A percentile compares a stretch with the other conserved stretches of the same genome.
Evolutionary conservation across 2,888 invertebrate genomes (phyloP).

Genomic region (Tenthredo livida): DNA sequence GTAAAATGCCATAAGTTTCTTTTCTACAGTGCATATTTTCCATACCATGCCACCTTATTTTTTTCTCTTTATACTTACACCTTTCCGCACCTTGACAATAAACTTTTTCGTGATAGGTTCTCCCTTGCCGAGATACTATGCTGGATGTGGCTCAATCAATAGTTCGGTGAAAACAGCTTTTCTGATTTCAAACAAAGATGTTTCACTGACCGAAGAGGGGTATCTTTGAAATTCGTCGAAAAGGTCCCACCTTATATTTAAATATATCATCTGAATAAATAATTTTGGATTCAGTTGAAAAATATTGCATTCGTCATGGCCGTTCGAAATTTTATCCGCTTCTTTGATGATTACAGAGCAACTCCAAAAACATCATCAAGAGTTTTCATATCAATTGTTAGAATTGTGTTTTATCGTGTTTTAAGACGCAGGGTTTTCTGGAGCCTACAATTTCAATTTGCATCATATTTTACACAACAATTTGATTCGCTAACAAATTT

Average conservation of each 20-base stretch:
- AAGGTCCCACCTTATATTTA: neutral
- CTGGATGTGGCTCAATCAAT: neutral
- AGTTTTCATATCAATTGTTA: neutral
- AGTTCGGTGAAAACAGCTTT: neutral
- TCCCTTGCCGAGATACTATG: neutral
- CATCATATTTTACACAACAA: neutral
- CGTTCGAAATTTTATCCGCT: neutral
- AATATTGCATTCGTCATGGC: neutral
- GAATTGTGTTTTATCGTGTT: neutral
- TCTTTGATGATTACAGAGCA: neutral
- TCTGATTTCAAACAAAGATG: neutral
- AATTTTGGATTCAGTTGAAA: neutral
- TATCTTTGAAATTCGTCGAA: neutral
- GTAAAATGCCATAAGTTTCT: slow-evolving; percentile 41
- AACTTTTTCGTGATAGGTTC: neutral
- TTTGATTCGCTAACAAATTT: neutral
- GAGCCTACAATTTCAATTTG: neutral
- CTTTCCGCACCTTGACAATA: neutral
- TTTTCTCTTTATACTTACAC: neutral
- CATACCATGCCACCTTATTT: neutral
- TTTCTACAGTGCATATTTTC: slow-evolving; percentile 29
- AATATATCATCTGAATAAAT: no score
- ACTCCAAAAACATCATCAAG: neutral
- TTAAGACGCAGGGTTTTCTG: neutral
- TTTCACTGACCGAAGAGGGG: neutral